Conservation (phyloP, 2,113 vertebrate genomes). For the Reinhardtius hippoglossoides region DNA sequence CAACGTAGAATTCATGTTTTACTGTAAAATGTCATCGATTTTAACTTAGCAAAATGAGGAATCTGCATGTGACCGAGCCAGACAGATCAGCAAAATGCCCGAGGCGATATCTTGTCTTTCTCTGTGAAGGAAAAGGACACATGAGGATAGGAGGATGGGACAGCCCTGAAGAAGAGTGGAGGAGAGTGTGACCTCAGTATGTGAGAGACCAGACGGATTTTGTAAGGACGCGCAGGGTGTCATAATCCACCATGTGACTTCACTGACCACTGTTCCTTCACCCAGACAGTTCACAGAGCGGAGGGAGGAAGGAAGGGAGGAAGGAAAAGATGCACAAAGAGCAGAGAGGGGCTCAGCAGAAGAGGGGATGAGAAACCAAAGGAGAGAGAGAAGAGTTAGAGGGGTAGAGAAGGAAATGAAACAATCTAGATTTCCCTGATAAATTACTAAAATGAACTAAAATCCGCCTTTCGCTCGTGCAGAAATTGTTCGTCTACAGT, state of each 20-base stretch:
- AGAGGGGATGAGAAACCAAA: background rate
- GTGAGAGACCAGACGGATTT: conserved; percentile 14
- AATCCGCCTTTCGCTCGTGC: too few species aligned
- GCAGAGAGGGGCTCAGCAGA: background rate
- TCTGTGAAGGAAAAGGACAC: conserved; percentile 5
- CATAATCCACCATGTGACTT: conserved; percentile 60
- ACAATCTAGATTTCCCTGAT: background rate
- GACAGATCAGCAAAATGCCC: conserved; percentile 12
- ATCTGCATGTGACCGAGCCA: conserved; percentile 42
- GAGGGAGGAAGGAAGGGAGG: conserved; percentile 28
- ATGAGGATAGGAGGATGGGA: background rate
- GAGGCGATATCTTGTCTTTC: conserved; percentile 17
- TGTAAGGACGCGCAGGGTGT: conserved; percentile 7
- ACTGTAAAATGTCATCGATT: background rate
- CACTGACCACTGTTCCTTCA: conserved; percentile 29
- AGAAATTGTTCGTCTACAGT: too few species aligned
- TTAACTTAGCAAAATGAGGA: background rate
- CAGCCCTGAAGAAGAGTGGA: conserved; percentile 1
- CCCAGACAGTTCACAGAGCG: conserved; percentile 11
- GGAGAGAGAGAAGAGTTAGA: background rate
- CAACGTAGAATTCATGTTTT: background rate
- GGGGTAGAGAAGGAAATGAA: background rate
- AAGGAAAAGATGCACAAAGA: conserved; percentile 13
- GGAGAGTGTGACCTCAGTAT: conserved; percentile 10
- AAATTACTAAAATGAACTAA: too few species aligned